Percentiles rank a stretch among this genome's conserved stretches.
Conservation (phyloP, 1,140 invertebrate species). For the Dinothrombium tinctorium region DNA sequence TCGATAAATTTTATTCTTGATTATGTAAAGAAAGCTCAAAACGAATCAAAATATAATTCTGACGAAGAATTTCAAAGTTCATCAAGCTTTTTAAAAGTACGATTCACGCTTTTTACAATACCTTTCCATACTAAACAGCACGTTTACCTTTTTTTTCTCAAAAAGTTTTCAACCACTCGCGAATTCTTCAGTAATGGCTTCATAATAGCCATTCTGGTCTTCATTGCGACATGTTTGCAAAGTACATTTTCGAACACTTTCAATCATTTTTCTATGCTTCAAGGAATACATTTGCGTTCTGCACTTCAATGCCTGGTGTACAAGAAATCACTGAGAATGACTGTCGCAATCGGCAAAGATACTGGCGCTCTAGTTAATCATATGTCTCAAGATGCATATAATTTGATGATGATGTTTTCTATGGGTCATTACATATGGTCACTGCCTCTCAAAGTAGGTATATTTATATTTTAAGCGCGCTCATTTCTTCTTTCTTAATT, state of each 20-base stretch:
- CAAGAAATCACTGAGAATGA: conserved; percentile 24
- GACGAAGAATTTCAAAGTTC: not conserved
- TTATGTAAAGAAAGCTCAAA: conserved; percentile 27
- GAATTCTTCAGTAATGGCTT: conserved; percentile 51
- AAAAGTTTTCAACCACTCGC: conserved; percentile 11
- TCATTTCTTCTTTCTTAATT: conserved; percentile 5
- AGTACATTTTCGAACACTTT: conserved; percentile 58
- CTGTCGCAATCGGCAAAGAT: conserved; percentile 16
- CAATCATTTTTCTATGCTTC: conserved; percentile 50
- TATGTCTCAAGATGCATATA: conserved; percentile 52
- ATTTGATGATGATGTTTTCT: conserved; percentile 58
- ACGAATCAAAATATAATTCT: not conserved
- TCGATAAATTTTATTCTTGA: conserved; percentile 45
- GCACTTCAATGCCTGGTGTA: conserved; percentile 45
- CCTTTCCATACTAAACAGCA: no score
- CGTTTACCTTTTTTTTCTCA: not conserved
- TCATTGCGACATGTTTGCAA: conserved; percentile 44
- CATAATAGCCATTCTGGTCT: conserved; percentile 41
- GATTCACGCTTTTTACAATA: not conserved
- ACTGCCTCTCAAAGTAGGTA: conserved; percentile 48
- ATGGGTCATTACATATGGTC: conserved; percentile 64
- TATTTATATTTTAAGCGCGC: no score
- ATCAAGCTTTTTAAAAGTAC: not conserved
- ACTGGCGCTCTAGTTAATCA: conserved; percentile 48
- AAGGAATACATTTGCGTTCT: conserved; percentile 49